A percentile compares a stretch with the other conserved stretches of the same genome.
These are phyloP conservation scores for Galeruca laticollis DNA, from an alignment of 2,888 invertebrate genomes.

Conservation along the genomic window DNA sequence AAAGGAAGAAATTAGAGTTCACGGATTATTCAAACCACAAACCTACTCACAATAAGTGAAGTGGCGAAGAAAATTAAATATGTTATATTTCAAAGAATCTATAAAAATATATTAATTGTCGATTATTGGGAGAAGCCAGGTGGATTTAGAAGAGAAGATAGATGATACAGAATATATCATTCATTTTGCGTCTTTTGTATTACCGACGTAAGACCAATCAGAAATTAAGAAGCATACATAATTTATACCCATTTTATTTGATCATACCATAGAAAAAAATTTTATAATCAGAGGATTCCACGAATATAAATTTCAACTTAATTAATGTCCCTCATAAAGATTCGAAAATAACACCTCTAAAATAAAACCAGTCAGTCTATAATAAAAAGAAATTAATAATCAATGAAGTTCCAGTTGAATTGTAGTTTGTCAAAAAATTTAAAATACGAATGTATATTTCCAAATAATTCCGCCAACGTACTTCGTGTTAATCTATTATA, in stretches of 20 bases:
- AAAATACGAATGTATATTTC: background rate
- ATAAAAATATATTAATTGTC: too few species aligned
- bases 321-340: conserved; percentile 8
- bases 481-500: too few species aligned
- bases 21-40: too few species aligned
- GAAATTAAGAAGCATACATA: background rate
- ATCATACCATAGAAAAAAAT: background rate
- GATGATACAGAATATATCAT: background rate
- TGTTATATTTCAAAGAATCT: too few species aligned
- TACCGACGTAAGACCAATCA: background rate
- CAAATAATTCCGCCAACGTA: background rate
- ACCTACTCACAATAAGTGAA: too few species aligned
- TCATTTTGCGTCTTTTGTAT: background rate
- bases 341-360: background rate
- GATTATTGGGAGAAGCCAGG: background rate
- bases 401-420: background rate
- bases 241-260: background rate
- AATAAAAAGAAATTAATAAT: background rate
- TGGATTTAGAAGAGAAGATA: background rate
- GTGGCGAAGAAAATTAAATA: too few species aligned
- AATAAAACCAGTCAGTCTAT: conserved; percentile 9
- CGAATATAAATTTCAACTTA: conserved; percentile 6
- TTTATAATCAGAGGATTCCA: background rate
- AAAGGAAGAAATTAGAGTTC: too few species aligned
- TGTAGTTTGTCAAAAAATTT: background rate